A percentile compares a stretch with the other conserved stretches of the same genome.
Conservation (phyloP, 23 tunicate genomes). For the Ciona savignyi region DNA sequence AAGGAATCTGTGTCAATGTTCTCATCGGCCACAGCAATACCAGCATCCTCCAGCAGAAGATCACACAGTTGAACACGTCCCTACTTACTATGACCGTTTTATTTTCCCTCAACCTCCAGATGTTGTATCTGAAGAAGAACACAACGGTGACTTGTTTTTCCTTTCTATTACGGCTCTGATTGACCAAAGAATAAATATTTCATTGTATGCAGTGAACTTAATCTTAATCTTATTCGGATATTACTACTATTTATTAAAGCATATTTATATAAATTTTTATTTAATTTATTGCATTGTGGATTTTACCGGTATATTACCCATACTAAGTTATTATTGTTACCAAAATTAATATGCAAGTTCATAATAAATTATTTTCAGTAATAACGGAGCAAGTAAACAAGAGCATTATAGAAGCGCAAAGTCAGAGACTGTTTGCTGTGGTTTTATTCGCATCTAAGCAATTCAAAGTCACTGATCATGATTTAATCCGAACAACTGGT, state of each 20-base stretch:
- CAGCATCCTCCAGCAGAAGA: neutral
- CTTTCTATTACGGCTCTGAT: too few relatives aligned
- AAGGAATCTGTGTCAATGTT: too few relatives aligned
- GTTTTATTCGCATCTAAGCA: constrained; percentile 44
- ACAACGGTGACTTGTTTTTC: constrained; percentile 52
- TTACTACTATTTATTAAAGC: neutral
- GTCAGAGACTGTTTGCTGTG: constrained; percentile 72
- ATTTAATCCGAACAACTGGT: constrained; percentile 49
- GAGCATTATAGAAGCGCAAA: constrained; percentile 29
- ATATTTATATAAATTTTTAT: neutral
- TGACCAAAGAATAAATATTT: too few relatives aligned
- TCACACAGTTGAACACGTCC: constrained; percentile 10
- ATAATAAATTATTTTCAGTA: constrained; percentile 20
- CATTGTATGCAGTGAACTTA: too few relatives aligned
- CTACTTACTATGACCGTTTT: constrained; percentile 72
- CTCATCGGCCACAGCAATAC: neutral
- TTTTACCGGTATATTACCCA: too few relatives aligned
- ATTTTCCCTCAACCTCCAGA: constrained; percentile 92
- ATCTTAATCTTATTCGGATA: too few relatives aligned
- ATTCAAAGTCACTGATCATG: constrained; percentile 71
- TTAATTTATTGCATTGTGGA: neutral
- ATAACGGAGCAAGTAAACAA: constrained; percentile 48
- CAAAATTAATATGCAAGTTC: neutral
- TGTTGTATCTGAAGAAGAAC: constrained; percentile 68
- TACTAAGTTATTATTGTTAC: neutral